Conservation (phyloP, 2,113 vertebrate species). For the Peromyscus californicus region DNA sequence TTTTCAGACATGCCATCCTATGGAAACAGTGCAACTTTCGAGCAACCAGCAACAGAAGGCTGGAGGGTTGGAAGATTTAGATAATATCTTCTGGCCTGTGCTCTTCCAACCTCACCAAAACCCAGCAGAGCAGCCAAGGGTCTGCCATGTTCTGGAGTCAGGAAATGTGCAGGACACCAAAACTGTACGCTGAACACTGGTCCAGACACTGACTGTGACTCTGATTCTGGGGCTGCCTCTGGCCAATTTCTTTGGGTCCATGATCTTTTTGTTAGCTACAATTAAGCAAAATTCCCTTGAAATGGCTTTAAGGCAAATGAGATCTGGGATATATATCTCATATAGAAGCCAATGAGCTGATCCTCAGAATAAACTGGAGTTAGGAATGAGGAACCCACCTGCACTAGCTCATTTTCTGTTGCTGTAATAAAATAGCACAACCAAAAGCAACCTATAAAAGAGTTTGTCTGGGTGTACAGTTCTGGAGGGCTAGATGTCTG, state of each 20-base stretch:
- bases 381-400: not conserved
- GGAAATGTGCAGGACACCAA: not conserved
- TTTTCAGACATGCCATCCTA: not conserved
- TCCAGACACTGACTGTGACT: not conserved
- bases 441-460: not conserved
- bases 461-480: not conserved
- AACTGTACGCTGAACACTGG: not conserved
- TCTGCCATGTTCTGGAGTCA: not conserved
- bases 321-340: accelerated
- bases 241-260: not conserved
- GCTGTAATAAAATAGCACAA: not conserved
- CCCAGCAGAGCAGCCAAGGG: not conserved
- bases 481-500: not conserved
- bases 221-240: not conserved
- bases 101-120: not conserved
- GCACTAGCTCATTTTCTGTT: not conserved
- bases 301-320: not conserved
- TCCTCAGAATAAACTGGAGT: not conserved
- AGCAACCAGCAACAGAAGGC: not conserved
- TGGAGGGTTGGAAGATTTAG: not conserved
- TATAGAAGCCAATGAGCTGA: not conserved
- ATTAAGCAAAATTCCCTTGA: not conserved
- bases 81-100: not conserved
- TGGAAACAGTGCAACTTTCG: too few relatives aligned
- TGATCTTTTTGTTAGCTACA: not conserved